A percentile compares a stretch with the other conserved stretches of the same genome.
Conservation (phyloP, 2,888 invertebrate genomes). For the Drosophila histrio region DNA sequence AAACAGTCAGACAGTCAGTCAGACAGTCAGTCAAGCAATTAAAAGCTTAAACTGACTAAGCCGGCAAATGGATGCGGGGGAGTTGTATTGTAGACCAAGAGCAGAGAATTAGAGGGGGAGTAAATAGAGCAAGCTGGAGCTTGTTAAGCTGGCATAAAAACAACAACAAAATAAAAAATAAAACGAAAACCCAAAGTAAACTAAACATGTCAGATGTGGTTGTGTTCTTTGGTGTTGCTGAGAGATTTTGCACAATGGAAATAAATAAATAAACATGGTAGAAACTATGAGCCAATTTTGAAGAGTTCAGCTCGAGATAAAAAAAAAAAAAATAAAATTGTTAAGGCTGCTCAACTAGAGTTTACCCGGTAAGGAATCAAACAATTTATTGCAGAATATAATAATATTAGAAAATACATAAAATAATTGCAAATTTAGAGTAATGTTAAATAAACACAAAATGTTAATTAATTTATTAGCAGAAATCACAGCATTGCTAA, state of each 20-base stretch:
- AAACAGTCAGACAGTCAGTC: conserved; percentile 38
- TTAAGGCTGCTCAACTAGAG: not conserved
- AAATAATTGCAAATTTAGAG: no score
- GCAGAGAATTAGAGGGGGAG: no score
- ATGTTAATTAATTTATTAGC: no score
- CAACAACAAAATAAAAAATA: not conserved
- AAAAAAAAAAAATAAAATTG: not conserved
- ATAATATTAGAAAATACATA: no score
- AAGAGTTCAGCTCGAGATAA: conserved; percentile 3
- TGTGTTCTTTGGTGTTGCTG: conserved; percentile 8
- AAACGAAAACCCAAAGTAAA: conserved; percentile 1
- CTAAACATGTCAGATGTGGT: conserved; percentile 27
- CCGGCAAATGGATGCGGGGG: conserved; percentile 32
- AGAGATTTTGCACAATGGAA: conserved; percentile 38
- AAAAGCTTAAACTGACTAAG: conserved; percentile 50
- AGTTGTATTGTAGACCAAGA: not conserved
- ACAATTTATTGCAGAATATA: no score
- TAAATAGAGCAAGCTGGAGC: not conserved
- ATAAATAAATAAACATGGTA: conserved; percentile 43
- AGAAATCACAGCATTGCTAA: no score
- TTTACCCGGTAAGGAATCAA: not conserved
- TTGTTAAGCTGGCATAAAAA: conserved; percentile 17
- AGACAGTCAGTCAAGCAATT: conserved; percentile 51
- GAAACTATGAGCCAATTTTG: conserved; percentile 29
- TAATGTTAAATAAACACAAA: no score